Conservation (phyloP, 64 coral and sea anemone species). For the Pocillopora damicornis region DNA sequence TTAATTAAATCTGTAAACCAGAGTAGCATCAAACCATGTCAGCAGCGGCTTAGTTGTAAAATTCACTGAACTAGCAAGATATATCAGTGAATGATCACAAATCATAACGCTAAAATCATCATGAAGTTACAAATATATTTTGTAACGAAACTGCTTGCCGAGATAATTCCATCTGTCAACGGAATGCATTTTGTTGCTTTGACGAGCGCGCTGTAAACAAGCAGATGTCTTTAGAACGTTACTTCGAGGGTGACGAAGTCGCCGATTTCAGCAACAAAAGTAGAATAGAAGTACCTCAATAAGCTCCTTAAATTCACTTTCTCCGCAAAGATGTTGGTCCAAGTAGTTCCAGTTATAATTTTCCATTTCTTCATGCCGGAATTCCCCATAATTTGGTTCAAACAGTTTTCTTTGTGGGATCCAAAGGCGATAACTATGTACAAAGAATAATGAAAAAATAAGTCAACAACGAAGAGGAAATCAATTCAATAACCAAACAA, state of each 20-base stretch:
- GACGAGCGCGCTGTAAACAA: not conserved
- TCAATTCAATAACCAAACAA: not conserved
- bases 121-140: no score
- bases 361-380: slow-evolving; percentile 68
- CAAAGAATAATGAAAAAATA: not conserved
- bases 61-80: no score
- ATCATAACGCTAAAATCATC: no score
- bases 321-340: slow-evolving; percentile 66
- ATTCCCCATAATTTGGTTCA: slow-evolving; percentile 47
- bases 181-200: no score
- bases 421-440: slow-evolving; percentile 69
- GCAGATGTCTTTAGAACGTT: not conserved
- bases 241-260: not conserved
- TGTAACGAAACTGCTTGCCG: no score
- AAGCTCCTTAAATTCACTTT: slow-evolving; percentile 64
- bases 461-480: no score
- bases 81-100: no score
- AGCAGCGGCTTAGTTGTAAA: no score
- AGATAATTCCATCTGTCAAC: no score
- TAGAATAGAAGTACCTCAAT: slow-evolving; percentile 53
- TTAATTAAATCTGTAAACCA: no score
- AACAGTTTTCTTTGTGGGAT: slow-evolving; percentile 33
- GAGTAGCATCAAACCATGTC: no score
- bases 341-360: slow-evolving; percentile 98
- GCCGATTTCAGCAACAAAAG: not conserved